A percentile compares a stretch with the other conserved stretches of the same genome.
Evolutionary conservation across 92 coral and sea anemone genomes (phyloP).

Genomic region (Pocillopora grandis): DNA sequence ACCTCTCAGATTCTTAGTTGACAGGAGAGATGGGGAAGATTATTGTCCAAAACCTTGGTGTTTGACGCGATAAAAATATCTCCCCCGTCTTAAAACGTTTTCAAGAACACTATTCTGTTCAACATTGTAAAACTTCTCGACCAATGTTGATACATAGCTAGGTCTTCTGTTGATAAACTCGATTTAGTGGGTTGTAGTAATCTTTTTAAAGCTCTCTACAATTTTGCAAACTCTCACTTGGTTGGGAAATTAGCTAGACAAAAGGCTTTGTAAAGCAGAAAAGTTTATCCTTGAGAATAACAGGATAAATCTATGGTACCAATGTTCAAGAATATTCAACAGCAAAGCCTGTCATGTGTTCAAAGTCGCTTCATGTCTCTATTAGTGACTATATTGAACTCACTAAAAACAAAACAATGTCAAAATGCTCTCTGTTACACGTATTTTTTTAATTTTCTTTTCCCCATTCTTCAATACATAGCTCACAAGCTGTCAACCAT

Average conservation of each 20-base stretch:
- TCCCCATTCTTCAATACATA: slow-evolving; percentile 32
- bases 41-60: background rate
- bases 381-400: slow-evolving; percentile 34
- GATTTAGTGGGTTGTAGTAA: slow-evolving; percentile 1
- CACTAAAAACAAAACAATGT: slow-evolving; percentile 32
- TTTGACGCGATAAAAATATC: background rate
- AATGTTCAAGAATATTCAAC: background rate
- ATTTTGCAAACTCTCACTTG: background rate
- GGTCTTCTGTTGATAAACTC: slow-evolving; percentile 10
- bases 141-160: background rate
- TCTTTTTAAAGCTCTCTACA: background rate
- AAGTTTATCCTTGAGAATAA: background rate
- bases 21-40: background rate
- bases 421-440: slow-evolving; percentile 7
- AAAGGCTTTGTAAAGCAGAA: background rate
- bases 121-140: background rate
- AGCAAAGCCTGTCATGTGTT: background rate
- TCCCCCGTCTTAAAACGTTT: background rate
- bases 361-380: slow-evolving; percentile 23
- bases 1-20: background rate
- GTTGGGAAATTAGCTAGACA: background rate
- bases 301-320: no score
- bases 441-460: slow-evolving; percentile 6
- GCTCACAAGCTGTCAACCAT: slow-evolving; percentile 26
- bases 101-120: background rate